These are phyloP conservation scores for Willowsia nigromaculata DNA, from an alignment of 2,888 invertebrate species.

Conservation along the genomic window DNA sequence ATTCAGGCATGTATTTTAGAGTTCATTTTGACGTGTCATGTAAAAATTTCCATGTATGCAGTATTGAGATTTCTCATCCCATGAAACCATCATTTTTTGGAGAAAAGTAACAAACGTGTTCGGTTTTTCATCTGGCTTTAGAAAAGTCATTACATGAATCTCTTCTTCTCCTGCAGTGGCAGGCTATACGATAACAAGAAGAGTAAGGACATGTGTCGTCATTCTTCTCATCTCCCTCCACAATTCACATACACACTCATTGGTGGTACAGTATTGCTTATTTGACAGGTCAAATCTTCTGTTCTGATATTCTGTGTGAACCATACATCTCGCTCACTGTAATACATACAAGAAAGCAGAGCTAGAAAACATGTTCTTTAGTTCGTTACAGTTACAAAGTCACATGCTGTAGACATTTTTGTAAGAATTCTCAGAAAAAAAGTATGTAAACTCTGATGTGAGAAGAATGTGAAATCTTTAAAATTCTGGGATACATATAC, in stretches of 20 bases:
- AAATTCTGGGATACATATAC: constrained; percentile 1
- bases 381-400: constrained; percentile 4
- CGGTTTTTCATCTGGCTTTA: neutral
- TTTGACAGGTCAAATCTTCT: constrained; percentile 47
- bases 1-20: no score
- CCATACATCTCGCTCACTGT: constrained; percentile 28
- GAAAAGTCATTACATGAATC: neutral
- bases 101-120: neutral
- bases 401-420: neutral
- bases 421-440: constrained; percentile 19
- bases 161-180: neutral
- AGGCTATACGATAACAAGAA: neutral
- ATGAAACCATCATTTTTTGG: neutral
- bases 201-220: constrained; percentile 35
- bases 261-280: neutral
- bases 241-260: neutral
- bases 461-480: neutral
- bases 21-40: no score
- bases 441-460: constrained; percentile 1
- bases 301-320: constrained; percentile 55
- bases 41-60: no score
- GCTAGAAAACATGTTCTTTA: constrained; percentile 46
- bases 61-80: no score
- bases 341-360: neutral
- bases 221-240: neutral